Evolutionary conservation across 1,140 invertebrate species (phyloP).

Genomic region (Bombus affinis): DNA sequence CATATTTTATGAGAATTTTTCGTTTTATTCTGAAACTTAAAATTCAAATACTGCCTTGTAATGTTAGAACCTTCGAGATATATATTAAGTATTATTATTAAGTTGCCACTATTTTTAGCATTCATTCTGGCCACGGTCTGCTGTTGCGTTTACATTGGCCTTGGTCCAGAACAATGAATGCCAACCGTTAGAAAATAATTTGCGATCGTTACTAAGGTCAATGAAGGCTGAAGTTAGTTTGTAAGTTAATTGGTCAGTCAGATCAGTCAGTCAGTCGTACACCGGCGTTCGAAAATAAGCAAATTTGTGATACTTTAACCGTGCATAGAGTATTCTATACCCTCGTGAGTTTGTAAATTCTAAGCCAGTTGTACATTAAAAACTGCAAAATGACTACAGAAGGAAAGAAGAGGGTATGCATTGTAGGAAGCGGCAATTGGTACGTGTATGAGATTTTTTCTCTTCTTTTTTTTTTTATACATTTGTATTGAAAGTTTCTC

Average conservation of each 20-base stretch:
- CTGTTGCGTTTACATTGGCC: constrained; percentile 70
- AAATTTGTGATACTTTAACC: constrained; percentile 15
- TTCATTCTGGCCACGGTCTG: constrained; percentile 64
- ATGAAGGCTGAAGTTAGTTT: constrained; percentile 71
- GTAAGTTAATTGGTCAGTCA: constrained; percentile 72
- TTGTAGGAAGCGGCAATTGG: constrained; percentile 89
- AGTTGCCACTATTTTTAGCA: constrained; percentile 75
- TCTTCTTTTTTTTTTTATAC: constrained; percentile 10
- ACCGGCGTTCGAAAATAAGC: constrained; percentile 44
- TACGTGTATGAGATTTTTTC: constrained; percentile 72
- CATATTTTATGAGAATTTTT: neutral
- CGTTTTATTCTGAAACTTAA: neutral
- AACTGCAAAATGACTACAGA: constrained; percentile 54
- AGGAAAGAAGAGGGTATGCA: constrained; percentile 83
- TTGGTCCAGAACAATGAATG: constrained; percentile 75
- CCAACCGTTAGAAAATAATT: constrained; percentile 71
- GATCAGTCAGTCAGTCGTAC: constrained; percentile 52
- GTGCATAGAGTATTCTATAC: neutral
- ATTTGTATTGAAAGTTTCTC: neutral
- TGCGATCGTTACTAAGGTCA: constrained; percentile 75
- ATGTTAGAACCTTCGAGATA: constrained; percentile 13
- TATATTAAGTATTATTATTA: constrained; percentile 71
- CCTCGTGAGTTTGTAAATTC: neutral
- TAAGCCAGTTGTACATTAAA: neutral
- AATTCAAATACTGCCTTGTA: neutral